Evolutionary conservation across 2,888 invertebrate species (phyloP).

Genomic region (Nasonovia ribisnigri): DNA sequence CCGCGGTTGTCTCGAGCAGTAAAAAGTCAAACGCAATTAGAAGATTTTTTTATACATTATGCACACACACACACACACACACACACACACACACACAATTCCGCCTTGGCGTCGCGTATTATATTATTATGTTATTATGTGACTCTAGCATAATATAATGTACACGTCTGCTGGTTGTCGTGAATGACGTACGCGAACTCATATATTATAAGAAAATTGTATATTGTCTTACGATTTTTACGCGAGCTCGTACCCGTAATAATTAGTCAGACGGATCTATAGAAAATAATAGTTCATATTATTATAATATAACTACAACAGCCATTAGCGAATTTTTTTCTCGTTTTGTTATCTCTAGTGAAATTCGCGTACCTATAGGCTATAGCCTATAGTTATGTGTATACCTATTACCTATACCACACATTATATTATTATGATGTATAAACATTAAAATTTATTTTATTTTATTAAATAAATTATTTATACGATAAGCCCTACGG

Average conservation of each 20-base stretch:
- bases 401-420: too few relatives aligned
- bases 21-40: conserved; percentile 10
- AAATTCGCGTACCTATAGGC: background rate
- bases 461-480: background rate
- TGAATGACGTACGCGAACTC: background rate
- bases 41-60: background rate
- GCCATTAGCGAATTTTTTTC: too few relatives aligned
- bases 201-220: background rate
- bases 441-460: background rate
- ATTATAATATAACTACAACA: too few relatives aligned
- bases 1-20: background rate
- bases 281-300: background rate
- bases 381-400: too few relatives aligned
- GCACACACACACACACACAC: background rate
- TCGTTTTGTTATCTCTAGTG: too few relatives aligned
- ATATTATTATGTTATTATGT: background rate
- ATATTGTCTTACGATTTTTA: background rate
- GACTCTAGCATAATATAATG: background rate
- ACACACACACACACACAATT: background rate
- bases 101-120: background rate
- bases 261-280: background rate
- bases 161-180: background rate
- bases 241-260: background rate
- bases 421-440: too few relatives aligned
- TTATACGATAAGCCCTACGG: background rate